phyloP scores from a whole-genome alignment of 2,888 invertebrate species.

The Peribatodes rhomboidaria region DNA sequence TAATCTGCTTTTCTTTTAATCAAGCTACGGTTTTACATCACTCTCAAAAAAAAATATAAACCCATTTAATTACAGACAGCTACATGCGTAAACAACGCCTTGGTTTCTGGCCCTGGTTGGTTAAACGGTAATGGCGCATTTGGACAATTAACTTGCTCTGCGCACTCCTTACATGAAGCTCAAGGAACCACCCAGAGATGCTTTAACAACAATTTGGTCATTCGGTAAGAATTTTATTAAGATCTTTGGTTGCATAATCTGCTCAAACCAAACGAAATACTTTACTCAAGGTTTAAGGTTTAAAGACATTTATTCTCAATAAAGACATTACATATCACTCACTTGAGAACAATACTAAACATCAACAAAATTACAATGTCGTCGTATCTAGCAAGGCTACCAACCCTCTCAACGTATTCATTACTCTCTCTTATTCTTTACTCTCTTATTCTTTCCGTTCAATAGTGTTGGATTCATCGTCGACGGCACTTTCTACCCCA shows the following conservation, averaged over 20 bases:
- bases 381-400: too few species aligned
- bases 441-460: constrained; percentile 15
- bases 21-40: too few species aligned
- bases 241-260: not conserved
- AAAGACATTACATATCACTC: too few species aligned
- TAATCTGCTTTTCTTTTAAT: too few species aligned
- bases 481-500: constrained; percentile 74
- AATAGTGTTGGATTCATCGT: constrained; percentile 83
- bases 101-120: constrained; percentile 71
- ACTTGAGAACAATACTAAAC: too few species aligned
- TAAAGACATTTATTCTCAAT: too few species aligned
- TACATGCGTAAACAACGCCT: constrained; percentile 64
- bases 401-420: too few species aligned
- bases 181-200: constrained; percentile 75
- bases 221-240: constrained; percentile 65
- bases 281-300: too few species aligned
- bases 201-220: constrained; percentile 71
- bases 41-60: too few species aligned
- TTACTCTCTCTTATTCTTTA: too few species aligned
- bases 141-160: constrained; percentile 72
- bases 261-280: not conserved
- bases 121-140: constrained; percentile 69
- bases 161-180: constrained; percentile 71
- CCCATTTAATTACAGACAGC: constrained; percentile 69
- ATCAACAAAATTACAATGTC: too few species aligned